These are phyloP conservation scores for Vollenhovia emeryi DNA, from an alignment of 1,140 invertebrate genomes.

Conservation along the genomic window DNA sequence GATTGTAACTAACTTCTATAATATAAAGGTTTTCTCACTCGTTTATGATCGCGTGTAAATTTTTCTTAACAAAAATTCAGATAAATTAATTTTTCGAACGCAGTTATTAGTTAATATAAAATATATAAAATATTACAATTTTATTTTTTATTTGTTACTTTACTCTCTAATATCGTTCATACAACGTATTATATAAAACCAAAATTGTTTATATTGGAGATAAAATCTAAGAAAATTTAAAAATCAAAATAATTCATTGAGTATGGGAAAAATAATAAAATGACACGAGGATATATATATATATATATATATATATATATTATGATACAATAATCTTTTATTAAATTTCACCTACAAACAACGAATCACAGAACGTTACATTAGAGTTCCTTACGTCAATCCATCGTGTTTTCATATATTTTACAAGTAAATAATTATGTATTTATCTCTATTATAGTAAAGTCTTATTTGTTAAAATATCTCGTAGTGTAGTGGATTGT, in stretches of 20 bases:
- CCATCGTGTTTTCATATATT: constrained; percentile 83
- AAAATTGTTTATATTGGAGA: no score
- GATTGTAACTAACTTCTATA: no score
- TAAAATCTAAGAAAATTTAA: not conserved
- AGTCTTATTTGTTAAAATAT: constrained; percentile 85
- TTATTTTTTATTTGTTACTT: not conserved
- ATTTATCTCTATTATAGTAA: constrained; percentile 84
- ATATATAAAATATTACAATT: not conserved
- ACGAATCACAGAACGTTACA: constrained; percentile 86
- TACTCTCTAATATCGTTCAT: not conserved
- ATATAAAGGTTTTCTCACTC: no score
- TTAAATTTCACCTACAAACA: constrained; percentile 86
- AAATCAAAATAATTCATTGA: not conserved
- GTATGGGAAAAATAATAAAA: not conserved
- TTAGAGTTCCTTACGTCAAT: constrained; percentile 85
- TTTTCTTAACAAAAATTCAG: no score
- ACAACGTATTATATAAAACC: no score
- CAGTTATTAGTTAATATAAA: no score
- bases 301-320: no score
- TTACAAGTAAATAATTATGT: constrained; percentile 84
- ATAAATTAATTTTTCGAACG: no score
- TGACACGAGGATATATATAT: not conserved
- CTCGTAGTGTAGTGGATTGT: constrained; percentile 83
- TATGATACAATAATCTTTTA: constrained; percentile 85
- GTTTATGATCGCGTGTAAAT: no score